phyloP scores from a whole-genome alignment of 2,888 invertebrate species.

The Drosophila parthenogenetica region DNA sequence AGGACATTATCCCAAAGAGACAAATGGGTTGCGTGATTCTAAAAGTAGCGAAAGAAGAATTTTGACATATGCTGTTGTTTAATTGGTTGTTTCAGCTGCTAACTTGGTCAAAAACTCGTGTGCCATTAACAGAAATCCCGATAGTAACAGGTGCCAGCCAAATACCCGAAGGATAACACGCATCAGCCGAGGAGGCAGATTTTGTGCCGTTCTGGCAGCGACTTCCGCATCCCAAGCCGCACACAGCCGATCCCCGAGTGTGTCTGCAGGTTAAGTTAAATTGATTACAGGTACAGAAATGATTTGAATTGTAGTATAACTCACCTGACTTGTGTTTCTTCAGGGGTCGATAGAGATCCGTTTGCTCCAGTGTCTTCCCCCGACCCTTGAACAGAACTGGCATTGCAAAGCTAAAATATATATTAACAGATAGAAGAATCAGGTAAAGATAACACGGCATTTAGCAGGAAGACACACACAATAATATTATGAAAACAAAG shows the following conservation, averaged over 20 bases:
- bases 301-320: slow-evolving; percentile 3
- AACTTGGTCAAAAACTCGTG: slow-evolving; percentile 88
- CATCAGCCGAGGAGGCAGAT: slow-evolving; percentile 85
- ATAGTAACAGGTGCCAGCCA: slow-evolving; percentile 86
- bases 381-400: slow-evolving; percentile 91
- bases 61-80: neutral
- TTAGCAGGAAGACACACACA: slow-evolving; percentile 5
- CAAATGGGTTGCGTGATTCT: slow-evolving; percentile 88
- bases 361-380: slow-evolving; percentile 89
- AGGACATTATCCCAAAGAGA: slow-evolving; percentile 88
- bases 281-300: neutral
- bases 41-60: slow-evolving; percentile 24
- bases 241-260: slow-evolving; percentile 87
- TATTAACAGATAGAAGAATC: slow-evolving; percentile 6
- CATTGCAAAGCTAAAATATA: slow-evolving; percentile 89
- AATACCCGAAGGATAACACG: slow-evolving; percentile 86
- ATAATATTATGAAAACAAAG: slow-evolving; percentile 15
- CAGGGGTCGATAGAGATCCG: slow-evolving; percentile 91
- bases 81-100: too few species aligned
- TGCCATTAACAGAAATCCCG: slow-evolving; percentile 87
- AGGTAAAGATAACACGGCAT: slow-evolving; percentile 2
- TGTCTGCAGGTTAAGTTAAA: slow-evolving; percentile 62
- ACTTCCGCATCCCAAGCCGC: slow-evolving; percentile 87
- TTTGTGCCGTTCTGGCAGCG: slow-evolving; percentile 58
- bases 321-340: slow-evolving; percentile 88